Evolutionary conservation across 2,113 vertebrate species (phyloP).

Genomic region (Phocoena sinus): DNA sequence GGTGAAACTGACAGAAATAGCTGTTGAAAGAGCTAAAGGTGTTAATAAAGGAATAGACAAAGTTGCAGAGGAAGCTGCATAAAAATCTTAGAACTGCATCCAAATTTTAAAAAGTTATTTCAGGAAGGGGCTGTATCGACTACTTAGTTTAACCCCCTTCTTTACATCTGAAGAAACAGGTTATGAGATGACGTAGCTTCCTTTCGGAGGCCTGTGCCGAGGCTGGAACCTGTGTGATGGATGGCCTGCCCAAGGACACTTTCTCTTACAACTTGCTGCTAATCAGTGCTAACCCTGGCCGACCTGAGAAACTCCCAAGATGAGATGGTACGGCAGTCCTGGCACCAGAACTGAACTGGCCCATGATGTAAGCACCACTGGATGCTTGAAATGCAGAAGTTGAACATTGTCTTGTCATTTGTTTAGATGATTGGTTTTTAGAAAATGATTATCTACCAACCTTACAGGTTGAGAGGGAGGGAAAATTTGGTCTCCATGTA

Average conservation of each 20-base stretch:
- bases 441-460: neutral
- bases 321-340: neutral
- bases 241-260: neutral
- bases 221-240: neutral
- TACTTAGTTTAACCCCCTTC: neutral
- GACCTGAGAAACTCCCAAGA: neutral
- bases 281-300: neutral
- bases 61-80: neutral
- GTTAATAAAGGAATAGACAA: neutral
- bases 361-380: neutral
- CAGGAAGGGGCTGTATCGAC: neutral
- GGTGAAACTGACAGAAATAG: neutral
- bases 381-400: neutral
- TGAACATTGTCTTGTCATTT: neutral
- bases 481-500: neutral
- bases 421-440: neutral
- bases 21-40: slow-evolving; percentile 17
- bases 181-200: neutral
- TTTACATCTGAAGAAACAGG: neutral
- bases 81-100: neutral
- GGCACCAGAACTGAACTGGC: neutral
- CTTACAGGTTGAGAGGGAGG: neutral
- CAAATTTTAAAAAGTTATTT: neutral
- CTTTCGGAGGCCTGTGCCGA: neutral
- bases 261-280: neutral